Base-by-base conservation (phyloP, 1,140 invertebrate species). In the Drosophila tsacasi region DNA sequence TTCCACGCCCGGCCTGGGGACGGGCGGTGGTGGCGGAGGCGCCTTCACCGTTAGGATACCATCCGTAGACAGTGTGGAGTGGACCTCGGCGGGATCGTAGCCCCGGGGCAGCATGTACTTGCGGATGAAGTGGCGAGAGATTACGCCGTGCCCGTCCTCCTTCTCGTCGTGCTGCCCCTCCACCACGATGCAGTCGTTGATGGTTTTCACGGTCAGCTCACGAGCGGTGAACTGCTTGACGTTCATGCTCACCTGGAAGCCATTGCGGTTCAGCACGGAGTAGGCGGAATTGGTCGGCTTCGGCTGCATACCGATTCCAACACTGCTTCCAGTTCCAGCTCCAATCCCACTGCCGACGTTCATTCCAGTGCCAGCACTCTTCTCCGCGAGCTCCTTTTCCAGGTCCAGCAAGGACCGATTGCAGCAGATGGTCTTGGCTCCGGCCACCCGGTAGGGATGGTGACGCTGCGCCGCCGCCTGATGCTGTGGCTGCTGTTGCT, bases 181-280 rank as follows among this genome's bases (percentile, higher is more conserved):
- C 8, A 97, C 94, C 9, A 96, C 94, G 7, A 97, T 94, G 60
- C 94, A 94, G 32, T 96, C 95, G 73, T 96, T 96, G 13, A 95
- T 94, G 13, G 96, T 96, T 91, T 96, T 97, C 0, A 97, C 96
- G 23, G 94, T 95, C 30, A 97, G 95, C 93, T 97, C 97, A 61
- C 97, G 95, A 0, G 97, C 96, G 30, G 95, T 94, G 93, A 95
- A 96, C 54, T 96, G 95, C 59, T 96, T 94, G 4, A 97, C 94
- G 82, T 97, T 96, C 84, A 97, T 93, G 78, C 94, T 94, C 69
- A 96, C 94, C 83, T 95, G 94, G 78, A 95, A 94, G 27, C 92
- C 92, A 46, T 93, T 91, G 2, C 92, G 91, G 58, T 92, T 92
- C 21, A 92, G 82, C 63, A 92, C 83, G 32, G 91, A 92, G 32